Base-by-base conservation (phyloP, 2,797 vertebrate species). In the Dendrocincla fuliginosa region DNA sequence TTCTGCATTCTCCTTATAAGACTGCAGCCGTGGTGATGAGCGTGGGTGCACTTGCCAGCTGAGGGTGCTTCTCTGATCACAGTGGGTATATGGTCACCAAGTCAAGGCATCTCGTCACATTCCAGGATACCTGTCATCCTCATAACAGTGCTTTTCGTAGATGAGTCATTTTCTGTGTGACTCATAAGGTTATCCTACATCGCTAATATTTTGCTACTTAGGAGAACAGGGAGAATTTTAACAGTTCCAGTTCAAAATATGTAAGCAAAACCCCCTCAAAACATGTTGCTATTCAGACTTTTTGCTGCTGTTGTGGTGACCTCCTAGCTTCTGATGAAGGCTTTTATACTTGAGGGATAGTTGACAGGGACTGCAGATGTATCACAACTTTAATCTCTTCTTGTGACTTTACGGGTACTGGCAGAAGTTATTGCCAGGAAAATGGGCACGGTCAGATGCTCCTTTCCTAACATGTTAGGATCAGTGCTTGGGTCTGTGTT, bases 11-110 rank as follows among this genome's bases (percentile, higher is more conserved):
- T 65, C 15, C 42, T 37, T 32, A 25, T 37, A 68, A 59, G 32
- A 16, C 19, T n/a, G 37, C 47, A 60, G 70, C 27, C 0, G 0
- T 14, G 4, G 24, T 79, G 67, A 10, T 49, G 10, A 27, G 14
- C 28, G 30, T 13, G 44, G 22, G 39, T 25, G 5, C 1, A 2
- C 41, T 63, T 82, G 52, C 6, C 73, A 57, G 44, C 27, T 5
- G 7, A 84, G n/a, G 23, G 30, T 44, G 22, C 4, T 44, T 81
- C 44, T 78, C 55, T 67, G 30, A 23, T 56, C 3, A 0, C 60
- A 39, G 23, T 30, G 44, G 7, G 7, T 60, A 9, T 63, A 4
- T 6, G 25, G 20, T 49, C 78, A 64, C 32, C 17, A 14, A 20
- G 22, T 42, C 53, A 81, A 32, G 55, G 16, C 15, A 41, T 46